Evolutionary conservation across 2,888 invertebrate species (phyloP).

Genomic region (Gerris lacustris): DNA sequence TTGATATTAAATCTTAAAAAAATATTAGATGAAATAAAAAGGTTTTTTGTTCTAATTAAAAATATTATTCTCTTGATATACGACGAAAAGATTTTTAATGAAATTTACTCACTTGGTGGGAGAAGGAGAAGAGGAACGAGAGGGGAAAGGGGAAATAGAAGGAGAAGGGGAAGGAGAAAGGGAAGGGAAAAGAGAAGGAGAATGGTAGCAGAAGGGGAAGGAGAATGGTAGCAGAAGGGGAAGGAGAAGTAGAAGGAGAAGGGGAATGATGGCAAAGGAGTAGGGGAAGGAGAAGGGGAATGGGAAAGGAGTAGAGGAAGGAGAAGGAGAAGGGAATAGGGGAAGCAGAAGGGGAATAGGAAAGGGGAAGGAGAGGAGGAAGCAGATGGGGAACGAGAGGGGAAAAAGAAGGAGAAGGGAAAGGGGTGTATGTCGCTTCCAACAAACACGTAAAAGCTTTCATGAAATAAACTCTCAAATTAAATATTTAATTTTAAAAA

Average conservation of each 20-base stretch:
- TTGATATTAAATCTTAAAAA: too few species aligned
- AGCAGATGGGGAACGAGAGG: not conserved
- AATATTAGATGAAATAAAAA: too few species aligned
- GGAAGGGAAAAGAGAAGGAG: not conserved
- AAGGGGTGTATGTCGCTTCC: not conserved
- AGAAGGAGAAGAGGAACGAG: not conserved
- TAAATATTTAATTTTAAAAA: too few species aligned
- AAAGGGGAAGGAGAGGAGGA: not conserved
- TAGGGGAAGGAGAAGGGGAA: not conserved
- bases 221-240: not conserved
- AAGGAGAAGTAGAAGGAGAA: not conserved
- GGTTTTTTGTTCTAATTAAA: too few species aligned
- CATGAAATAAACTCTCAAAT: too few species aligned
- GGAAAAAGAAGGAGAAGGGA: not conserved
- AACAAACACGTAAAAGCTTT: too few species aligned
- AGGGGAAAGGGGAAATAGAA: not conserved
- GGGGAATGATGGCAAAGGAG: not conserved
- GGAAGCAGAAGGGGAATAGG: not conserved
- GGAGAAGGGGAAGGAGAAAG: not conserved
- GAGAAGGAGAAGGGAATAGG: constrained; percentile 5
- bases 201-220: not conserved
- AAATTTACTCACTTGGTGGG: not conserved
- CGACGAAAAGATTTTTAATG: too few species aligned
- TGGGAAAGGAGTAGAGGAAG: not conserved
- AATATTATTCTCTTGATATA: too few species aligned